A percentile compares a stretch with the other conserved stretches of the same genome.
phyloP scores from a whole-genome alignment of 2,888 invertebrate genomes.

The Camptogramma bilineatum region DNA sequence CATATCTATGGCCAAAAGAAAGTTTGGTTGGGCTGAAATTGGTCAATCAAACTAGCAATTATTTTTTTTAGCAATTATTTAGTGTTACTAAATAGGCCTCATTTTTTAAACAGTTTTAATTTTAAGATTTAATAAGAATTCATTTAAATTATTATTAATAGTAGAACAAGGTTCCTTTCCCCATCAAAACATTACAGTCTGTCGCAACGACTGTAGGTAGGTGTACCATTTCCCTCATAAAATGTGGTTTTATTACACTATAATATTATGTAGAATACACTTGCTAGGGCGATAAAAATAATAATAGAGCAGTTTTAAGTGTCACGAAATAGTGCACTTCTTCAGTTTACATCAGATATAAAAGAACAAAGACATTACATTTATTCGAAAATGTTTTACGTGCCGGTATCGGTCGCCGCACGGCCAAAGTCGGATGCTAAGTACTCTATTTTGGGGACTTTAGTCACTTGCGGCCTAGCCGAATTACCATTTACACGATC shows the following conservation, averaged over 20 bases:
- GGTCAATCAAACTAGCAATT: not conserved
- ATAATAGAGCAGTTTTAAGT: constrained; percentile 36
- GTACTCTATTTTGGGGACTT: no score
- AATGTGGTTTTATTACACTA: constrained; percentile 59
- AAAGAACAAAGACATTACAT: not conserved
- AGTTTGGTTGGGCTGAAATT: not conserved
- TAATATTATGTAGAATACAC: constrained; percentile 45
- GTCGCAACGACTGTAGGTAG: constrained; percentile 50
- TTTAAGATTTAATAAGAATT: constrained; percentile 35
- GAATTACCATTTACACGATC: no score
- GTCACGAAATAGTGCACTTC: constrained; percentile 32
- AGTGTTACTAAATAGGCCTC: no score
- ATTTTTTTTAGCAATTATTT: no score
- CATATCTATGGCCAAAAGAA: no score
- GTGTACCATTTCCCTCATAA: constrained; percentile 67
- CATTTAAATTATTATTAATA: constrained; percentile 65
- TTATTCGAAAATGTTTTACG: no score
- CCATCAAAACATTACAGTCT: constrained; percentile 68
- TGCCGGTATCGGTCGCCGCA: no score
- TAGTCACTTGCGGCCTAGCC: no score
- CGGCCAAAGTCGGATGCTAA: no score
- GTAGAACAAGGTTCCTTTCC: constrained; percentile 63
- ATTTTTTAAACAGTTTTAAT: no score
- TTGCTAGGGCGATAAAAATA: constrained; percentile 34
- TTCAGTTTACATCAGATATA: not conserved